Evolutionary conservation across 1,140 invertebrate species (phyloP).

Genomic region (Heliconius eleuchia): DNA sequence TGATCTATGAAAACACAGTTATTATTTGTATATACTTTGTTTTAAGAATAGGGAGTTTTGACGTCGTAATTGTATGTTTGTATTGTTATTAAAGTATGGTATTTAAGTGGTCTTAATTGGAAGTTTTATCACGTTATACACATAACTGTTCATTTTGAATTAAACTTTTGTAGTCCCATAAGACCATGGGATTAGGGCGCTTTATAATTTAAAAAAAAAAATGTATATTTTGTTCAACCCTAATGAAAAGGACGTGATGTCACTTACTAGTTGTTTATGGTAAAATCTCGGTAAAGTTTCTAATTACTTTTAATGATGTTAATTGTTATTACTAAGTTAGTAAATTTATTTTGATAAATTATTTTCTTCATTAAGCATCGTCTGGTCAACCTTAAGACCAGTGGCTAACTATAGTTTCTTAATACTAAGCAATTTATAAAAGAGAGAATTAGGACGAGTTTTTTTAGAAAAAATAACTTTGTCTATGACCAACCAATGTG

Average conservation of each 20-base stretch:
- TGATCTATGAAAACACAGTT: no score
- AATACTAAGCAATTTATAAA: not conserved
- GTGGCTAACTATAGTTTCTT: not conserved
- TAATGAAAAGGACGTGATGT: constrained; percentile 58
- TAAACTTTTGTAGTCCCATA: not conserved
- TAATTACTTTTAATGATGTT: not conserved
- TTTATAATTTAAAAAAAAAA: not conserved
- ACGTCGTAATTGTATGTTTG: no score
- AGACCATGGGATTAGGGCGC: not conserved
- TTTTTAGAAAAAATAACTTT: constrained; percentile 38
- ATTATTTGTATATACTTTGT: no score
- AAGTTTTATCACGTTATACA: not conserved
- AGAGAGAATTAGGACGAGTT: constrained; percentile 2
- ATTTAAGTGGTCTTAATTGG: no score
- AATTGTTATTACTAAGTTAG: constrained; percentile 1
- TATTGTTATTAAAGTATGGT: no score
- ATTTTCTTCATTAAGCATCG: not conserved
- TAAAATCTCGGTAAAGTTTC: not conserved
- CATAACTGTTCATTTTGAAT: not conserved
- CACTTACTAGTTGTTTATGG: constrained; percentile 49
- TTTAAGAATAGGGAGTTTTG: no score
- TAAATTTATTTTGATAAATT: not conserved
- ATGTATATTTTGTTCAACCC: constrained; percentile 50
- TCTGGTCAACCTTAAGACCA: not conserved
- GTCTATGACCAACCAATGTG: constrained; percentile 78